phyloP scores from a whole-genome alignment of 1,140 invertebrate species.

The Drosophila tsacasi region DNA sequence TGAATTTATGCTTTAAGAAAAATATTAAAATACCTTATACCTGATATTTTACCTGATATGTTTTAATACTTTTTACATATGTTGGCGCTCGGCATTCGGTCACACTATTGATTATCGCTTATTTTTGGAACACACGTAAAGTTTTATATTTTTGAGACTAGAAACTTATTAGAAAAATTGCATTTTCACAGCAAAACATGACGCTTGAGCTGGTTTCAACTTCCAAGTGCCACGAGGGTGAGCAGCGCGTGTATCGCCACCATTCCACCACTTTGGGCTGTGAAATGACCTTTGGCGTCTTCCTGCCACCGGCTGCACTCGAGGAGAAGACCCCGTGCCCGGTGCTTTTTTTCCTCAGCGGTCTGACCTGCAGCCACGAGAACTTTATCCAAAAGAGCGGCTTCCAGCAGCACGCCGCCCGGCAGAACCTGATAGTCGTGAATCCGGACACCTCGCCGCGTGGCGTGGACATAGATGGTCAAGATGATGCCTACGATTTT shows the following conservation, averaged over 20 bases:
- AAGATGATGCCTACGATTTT: conserved; percentile 97
- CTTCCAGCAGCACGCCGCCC: conserved; percentile 93
- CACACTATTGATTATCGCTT: conserved; percentile 34
- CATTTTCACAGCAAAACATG: conserved; percentile 50
- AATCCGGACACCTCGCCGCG: conserved; percentile 98
- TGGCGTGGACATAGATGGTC: conserved; percentile 94
- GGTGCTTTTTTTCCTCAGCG: conserved; percentile 97
- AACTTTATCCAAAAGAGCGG: conserved; percentile 99
- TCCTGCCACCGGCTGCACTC: conserved; percentile 91
- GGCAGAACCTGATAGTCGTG: conserved; percentile 91
- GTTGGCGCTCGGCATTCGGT: conserved; percentile 2
- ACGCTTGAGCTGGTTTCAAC: conserved; percentile 62
- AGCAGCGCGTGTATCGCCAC: conserved; percentile 90
- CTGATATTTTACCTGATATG: background rate
- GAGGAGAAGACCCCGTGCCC: conserved; percentile 89
- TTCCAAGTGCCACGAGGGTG: conserved; percentile 71
- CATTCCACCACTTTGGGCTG: conserved; percentile 93
- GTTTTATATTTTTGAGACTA: background rate
- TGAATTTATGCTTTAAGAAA: background rate
- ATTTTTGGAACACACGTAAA: conserved; percentile 35
- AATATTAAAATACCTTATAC: background rate
- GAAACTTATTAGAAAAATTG: background rate
- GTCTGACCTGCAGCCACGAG: conserved; percentile 97
- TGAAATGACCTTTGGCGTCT: conserved; percentile 97
- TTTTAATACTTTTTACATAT: background rate